phyloP scores from a whole-genome alignment of 2,113 vertebrate species.

The Formicarius rufipectus region DNA sequence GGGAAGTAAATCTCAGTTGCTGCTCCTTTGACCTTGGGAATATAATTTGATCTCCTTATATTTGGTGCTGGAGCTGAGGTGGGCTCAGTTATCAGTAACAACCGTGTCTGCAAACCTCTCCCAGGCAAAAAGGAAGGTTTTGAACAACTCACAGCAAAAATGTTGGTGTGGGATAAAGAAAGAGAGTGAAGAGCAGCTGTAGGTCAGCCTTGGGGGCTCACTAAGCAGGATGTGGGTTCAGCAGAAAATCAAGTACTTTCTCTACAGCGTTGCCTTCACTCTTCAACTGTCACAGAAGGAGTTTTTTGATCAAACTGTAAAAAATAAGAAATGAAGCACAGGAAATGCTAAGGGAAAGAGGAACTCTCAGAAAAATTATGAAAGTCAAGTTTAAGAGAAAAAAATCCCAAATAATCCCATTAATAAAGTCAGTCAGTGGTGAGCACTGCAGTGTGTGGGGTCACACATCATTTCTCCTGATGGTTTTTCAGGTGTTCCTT shows the following conservation, averaged over 20 bases:
- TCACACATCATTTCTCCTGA: accelerated
- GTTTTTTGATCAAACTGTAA: background rate
- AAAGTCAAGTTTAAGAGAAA: background rate
- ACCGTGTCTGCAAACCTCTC: background rate
- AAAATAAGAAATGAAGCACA: background rate
- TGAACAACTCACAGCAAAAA: background rate
- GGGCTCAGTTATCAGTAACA: background rate
- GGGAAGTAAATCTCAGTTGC: background rate
- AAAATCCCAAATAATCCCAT: background rate
- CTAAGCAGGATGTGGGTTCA: background rate
- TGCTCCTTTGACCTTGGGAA: background rate
- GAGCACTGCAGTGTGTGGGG: background rate
- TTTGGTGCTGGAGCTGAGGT: background rate
- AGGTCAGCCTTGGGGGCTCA: background rate
- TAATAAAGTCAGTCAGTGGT: background rate
- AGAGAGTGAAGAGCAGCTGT: background rate
- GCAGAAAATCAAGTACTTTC: background rate
- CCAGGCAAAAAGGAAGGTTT: background rate
- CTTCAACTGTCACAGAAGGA: background rate
- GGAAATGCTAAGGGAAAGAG: background rate
- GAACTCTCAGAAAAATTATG: background rate
- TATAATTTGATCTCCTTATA: background rate
- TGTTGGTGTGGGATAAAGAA: background rate
- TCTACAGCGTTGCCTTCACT: background rate
- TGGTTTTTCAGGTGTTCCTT: background rate